phyloP scores from a whole-genome alignment of 2,797 vertebrate species.

The Alexandromys oeconomus region DNA sequence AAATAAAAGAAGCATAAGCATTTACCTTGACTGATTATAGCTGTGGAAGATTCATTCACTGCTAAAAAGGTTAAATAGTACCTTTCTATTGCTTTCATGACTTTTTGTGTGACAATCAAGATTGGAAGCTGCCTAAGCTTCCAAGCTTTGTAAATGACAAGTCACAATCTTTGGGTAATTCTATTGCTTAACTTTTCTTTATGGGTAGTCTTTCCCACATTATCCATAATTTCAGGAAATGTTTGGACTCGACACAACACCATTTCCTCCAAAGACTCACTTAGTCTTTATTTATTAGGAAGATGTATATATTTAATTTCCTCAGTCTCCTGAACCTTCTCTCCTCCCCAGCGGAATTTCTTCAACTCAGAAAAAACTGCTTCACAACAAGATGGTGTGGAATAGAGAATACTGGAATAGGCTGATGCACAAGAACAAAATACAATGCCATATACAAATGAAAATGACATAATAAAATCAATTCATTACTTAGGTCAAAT shows the following conservation, averaged over 20 bases:
- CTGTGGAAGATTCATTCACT: not conserved
- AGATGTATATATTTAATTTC: not conserved
- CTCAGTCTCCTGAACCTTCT: not conserved
- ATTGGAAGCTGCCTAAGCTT: not conserved
- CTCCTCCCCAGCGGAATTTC: not conserved
- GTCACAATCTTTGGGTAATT: too few relatives aligned
- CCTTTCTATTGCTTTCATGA: not conserved
- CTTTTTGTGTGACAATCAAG: not conserved
- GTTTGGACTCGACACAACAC: not conserved
- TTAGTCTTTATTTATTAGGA: not conserved
- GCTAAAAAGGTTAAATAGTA: not conserved
- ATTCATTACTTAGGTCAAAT: not conserved
- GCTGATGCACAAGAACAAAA: not conserved
- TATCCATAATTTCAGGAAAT: not conserved
- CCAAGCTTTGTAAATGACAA: not conserved
- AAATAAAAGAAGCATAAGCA: not conserved
- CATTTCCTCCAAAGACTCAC: too few relatives aligned
- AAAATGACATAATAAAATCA: not conserved
- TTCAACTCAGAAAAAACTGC: not conserved
- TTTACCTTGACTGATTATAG: not conserved
- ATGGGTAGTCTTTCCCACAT: fast-evolving
- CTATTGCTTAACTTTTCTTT: not conserved
- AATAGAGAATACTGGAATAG: not conserved
- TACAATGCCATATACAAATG: too few relatives aligned
- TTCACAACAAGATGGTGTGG: too few relatives aligned